A percentile compares a stretch with the other conserved stretches of the same genome.
These are phyloP conservation scores for Caenorhabditis sp. DNA, from an alignment of 2,888 invertebrate species.

Conservation along the genomic window DNA sequence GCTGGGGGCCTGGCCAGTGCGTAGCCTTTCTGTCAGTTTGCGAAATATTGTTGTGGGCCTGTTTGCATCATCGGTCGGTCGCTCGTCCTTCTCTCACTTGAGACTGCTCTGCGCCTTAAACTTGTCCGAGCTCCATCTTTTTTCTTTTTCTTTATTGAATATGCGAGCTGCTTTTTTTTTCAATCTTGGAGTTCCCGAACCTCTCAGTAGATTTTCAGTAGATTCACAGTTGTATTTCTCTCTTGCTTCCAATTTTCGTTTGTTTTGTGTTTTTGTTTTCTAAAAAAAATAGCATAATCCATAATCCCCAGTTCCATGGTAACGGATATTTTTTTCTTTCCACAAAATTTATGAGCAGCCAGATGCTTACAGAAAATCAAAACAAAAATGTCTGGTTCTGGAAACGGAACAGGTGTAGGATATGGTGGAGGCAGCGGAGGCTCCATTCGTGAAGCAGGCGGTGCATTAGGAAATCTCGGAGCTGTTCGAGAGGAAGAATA, in stretches of 20 bases:
- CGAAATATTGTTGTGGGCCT: constrained; percentile 50
- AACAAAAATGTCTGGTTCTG: constrained; percentile 42
- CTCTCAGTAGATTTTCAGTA: no score
- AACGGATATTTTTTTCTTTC: constrained; percentile 4
- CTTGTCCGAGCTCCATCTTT: constrained; percentile 36
- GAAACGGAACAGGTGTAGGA: constrained; percentile 50
- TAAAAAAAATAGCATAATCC: no score
- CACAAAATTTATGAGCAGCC: neutral
- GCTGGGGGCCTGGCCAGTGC: constrained; percentile 21
- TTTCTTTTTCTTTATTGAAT: constrained; percentile 14
- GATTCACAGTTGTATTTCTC: neutral
- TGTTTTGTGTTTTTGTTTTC: neutral
- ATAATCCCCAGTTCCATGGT: constrained; percentile 29
- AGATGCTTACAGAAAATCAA: constrained; percentile 14
- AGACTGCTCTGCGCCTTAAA: constrained; percentile 50
- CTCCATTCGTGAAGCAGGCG: constrained; percentile 83
- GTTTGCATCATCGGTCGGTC: constrained; percentile 45
- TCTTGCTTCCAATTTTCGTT: neutral
- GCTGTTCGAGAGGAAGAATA: constrained; percentile 83
- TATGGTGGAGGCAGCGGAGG: constrained; percentile 68
- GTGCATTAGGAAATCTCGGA: constrained; percentile 84
- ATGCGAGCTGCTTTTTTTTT: constrained; percentile 14
- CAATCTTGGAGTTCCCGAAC: neutral
- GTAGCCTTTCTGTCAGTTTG: constrained; percentile 23
- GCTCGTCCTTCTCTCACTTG: constrained; percentile 23